Base-by-base conservation (phyloP, 2,113 vertebrate species). In the Ceyx melanurus region DNA sequence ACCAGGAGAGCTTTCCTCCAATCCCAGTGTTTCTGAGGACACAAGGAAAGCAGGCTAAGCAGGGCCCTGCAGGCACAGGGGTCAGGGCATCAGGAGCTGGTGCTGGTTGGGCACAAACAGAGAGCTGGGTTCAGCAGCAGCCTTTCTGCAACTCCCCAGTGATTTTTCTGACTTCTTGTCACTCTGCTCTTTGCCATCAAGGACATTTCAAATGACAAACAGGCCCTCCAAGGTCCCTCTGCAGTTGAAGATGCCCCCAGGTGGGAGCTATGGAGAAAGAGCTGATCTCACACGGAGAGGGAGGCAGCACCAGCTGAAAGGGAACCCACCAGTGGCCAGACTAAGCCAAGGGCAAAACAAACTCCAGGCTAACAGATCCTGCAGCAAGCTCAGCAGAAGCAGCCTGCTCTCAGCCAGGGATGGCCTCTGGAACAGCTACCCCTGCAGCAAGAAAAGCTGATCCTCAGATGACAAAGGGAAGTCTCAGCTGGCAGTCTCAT, bases 101-200 rank as follows among this genome's bases (percentile, higher is more conserved):
- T 5, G 42, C 68, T 0, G 0, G 57, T 1, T 4, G 22, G 42
- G 70, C 83, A 75, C 62, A 76, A 4, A 11, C 42, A 83, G 26
- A 31, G 73, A 71, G 51, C 3, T 58, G 56, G 58, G 80, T 60
- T 28, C 20, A 64, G 77, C 60, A 81, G 43, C 48, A 73, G 84
- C 54, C 56, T n/a, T 57, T 60, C 77, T 37, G 83, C 57, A 90
- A 25, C 33, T 14, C 50, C 43, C 31, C 57, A 0, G 0, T 61
- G 65, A 64, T 84, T 87, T 19, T 94, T 78, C 77, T 92, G 88
- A 81, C 74, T 94, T 74, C 29, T 40, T 84, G 76, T 77, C 81
- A 82, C 57, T 86, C 64, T 42, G n/a, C 51, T 91, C 68, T 82
- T 50, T 53, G 35, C 75, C 43, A 16, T 29, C 66, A 53, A 72